Percentiles rank a stretch among this genome's conserved stretches.
Evolutionary conservation across 2,113 vertebrate species (phyloP).

Genomic region (Tapirus terrestris): DNA sequence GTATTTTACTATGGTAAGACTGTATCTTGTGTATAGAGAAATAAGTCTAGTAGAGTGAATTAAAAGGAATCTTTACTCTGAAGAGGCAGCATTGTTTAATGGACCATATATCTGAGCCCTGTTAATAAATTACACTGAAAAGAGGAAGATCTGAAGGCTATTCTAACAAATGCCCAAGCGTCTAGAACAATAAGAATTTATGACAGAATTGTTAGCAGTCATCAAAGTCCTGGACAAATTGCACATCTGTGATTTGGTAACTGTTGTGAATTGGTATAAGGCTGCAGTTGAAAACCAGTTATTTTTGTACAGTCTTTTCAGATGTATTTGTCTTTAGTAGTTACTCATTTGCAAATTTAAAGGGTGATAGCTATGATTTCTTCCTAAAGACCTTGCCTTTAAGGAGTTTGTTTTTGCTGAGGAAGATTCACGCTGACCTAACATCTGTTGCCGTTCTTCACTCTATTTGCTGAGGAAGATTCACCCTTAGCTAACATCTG

Average conservation of each 20-base stretch:
- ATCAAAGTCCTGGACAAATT: slow-evolving; percentile 24
- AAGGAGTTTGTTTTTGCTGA: background rate
- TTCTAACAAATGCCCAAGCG: background rate
- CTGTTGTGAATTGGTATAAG: background rate
- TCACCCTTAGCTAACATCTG: too few species aligned
- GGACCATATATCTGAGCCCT: slow-evolving; percentile 65
- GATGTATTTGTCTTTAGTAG: slow-evolving; percentile 27
- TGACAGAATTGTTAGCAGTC: background rate
- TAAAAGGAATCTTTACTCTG: slow-evolving; percentile 42
- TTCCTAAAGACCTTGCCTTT: slow-evolving; percentile 23
- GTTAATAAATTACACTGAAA: slow-evolving; percentile 39
- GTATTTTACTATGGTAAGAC: slow-evolving; percentile 19
- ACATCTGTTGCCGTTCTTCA: too few species aligned
- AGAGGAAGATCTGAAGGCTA: slow-evolving; percentile 32
- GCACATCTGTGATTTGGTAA: background rate
- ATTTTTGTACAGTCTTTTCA: slow-evolving; percentile 32
- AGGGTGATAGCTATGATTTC: slow-evolving; percentile 11
- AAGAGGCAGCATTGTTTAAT: slow-evolving; percentile 21
- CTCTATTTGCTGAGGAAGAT: too few species aligned
- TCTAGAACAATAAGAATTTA: slow-evolving; percentile 18
- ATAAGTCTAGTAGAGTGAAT: background rate
- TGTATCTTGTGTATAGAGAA: slow-evolving; percentile 17
- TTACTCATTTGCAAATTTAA: slow-evolving; percentile 49
- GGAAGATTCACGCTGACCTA: too few species aligned
- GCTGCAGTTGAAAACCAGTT: slow-evolving; percentile 23